Evolutionary conservation across 2,888 invertebrate genomes (phyloP), one percentile per base, ranked within the genome.

Genomic region (Epinotia bilunana): DNA sequence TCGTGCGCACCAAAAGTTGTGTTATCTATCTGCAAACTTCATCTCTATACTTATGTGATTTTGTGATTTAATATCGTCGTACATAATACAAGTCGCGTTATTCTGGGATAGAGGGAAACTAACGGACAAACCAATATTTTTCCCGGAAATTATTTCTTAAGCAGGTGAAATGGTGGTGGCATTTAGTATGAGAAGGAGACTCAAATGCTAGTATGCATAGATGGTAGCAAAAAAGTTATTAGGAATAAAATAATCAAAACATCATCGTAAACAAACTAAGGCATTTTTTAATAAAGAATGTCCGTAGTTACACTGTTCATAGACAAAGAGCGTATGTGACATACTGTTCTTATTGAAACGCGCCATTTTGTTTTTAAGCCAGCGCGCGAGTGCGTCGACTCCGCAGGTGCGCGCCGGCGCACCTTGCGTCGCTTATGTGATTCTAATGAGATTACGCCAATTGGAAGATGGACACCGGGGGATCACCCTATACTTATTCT

Each of bases 381-480:
- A 43, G 46, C 57, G 69, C 58, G 20, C 43, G 69, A 74, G 76
- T 71, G 61, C 76, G 65, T 74, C 74, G 74, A 74, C 74, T 55
- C 65, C 55, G 70, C 72, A 76, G 72, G 77, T 74, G 77, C 68
- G 73, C 72, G 72, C 39, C 39, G 49, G 64, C 68, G 64, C 79
- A 78, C 78, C 79, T 79, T 79, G 79, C 79, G 74, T 23, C 78
- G 77, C 69, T 70, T 70, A 74, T 73, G 77, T 75, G 77, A 77
- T 77, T 77, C 76, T 77, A 77, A 77, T 76, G 77, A 78, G 78
- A 78, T 78, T 73, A 76, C 23, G 57, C 68, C 75, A 71, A 74
- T 74, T 74, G 69, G 58, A 69, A 65, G 63, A 65, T 65, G 73
- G 53, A 23, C 70, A n/a, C 13, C 33, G 43, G 58, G 43, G 65